Base-by-base conservation (phyloP, 2,888 invertebrate species). In the Nephrotoma guestfalica region DNA sequence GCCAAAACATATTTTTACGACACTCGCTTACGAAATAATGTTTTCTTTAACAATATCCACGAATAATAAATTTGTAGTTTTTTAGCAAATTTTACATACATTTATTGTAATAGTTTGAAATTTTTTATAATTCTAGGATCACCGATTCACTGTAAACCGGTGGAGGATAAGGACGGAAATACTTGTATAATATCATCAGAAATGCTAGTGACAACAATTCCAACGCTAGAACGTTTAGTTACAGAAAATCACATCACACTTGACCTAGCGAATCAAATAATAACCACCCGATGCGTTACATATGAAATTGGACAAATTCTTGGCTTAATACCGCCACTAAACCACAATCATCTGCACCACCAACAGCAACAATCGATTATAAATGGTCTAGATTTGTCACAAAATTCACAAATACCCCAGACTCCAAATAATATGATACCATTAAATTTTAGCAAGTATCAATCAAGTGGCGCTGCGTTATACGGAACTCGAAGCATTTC, bases 131-230 rank as follows among this genome's bases (percentile, higher is more conserved):
- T 89, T 90, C 9, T 88, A 94, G 94, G 94, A 87, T 94, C 94
- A 9, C 94, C 94, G 47, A 94, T 94, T 86, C 94, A 94, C 87
- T 90, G 91, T n/a, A 92, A 91, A 88, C 90, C 90, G 6, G 89
- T 90, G 13, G 89, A 90, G 15, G 51, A 51, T 30, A 51, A 41
- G n/a, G 86, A 86, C 41, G 57, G 4, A 4, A 86, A 86, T 13
- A 47, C 9, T 15, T 45, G 51, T 51, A 40, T 51, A 7, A 41
- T 86, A 57, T n/a, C 86, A n/a, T n/a, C 86, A 41, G 86, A 41
- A 51, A 57, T 86, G 51, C 41, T 86, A 51, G 51, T 86, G 5
- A 40, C 57, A 0, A 18, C 93, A n/a, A 90, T 93, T 85, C 90
- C 91, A 0, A 91, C 92, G 0, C 89, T 92, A 13, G 90, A 92